Percentiles rank a stretch among this genome's conserved stretches.
phyloP scores from a whole-genome alignment of 2,888 invertebrate species.

The Melipona beecheii region DNA sequence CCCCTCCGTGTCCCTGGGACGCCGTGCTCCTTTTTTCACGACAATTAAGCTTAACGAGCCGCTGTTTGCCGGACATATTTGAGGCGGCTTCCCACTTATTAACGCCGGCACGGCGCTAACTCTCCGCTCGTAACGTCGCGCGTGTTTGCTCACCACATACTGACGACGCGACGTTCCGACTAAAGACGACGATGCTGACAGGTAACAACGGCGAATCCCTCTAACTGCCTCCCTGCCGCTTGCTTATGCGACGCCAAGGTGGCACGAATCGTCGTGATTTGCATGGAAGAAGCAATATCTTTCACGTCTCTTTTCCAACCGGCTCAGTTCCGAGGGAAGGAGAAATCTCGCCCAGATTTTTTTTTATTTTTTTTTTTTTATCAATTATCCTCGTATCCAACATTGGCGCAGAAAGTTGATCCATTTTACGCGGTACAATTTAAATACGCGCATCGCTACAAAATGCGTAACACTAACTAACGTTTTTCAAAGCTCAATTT shows the following conservation, averaged over 20 bases:
- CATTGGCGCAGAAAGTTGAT: too few species aligned
- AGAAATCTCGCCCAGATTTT: not conserved
- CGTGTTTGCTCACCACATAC: slow-evolving; percentile 73
- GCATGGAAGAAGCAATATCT: slow-evolving; percentile 34
- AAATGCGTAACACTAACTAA: too few species aligned
- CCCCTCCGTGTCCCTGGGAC: not conserved
- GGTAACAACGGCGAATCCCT: slow-evolving; percentile 24
- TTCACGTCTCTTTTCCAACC: not conserved
- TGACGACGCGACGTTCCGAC: slow-evolving; percentile 60
- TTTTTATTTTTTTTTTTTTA: too few species aligned
- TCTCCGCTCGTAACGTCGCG: slow-evolving; percentile 69
- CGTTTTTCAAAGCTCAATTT: too few species aligned
- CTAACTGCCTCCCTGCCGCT: slow-evolving; percentile 53
- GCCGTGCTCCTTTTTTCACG: slow-evolving; percentile 64
- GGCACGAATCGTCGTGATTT: slow-evolving; percentile 35
- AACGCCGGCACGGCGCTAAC: slow-evolving; percentile 75
- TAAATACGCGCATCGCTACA: too few species aligned
- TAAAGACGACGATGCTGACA: slow-evolving; percentile 40
- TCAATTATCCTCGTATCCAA: too few species aligned
- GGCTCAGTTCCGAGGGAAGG: not conserved
- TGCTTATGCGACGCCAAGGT: slow-evolving; percentile 43
- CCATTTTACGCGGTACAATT: too few species aligned
- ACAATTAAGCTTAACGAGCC: slow-evolving; percentile 78
- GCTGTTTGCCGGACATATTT: slow-evolving; percentile 77
- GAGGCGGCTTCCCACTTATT: slow-evolving; percentile 78